Base-by-base conservation (phyloP, 2,888 invertebrate species). In the Epinotia bilunana region DNA sequence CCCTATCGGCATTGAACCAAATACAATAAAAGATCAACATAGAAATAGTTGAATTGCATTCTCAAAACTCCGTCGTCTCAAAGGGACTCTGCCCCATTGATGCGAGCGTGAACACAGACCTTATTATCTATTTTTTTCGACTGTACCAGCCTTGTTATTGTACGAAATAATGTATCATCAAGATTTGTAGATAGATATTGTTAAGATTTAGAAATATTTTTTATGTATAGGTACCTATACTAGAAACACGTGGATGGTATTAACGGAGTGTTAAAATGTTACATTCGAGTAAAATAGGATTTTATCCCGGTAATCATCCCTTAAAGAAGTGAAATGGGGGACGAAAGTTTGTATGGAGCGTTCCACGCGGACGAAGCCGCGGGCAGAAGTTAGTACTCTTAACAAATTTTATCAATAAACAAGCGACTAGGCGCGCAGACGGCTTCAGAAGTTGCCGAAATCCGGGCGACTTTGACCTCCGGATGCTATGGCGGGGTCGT, bases 11-110 rank as follows among this genome's bases (percentile, higher is more conserved):
- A 46, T 71, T 61, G 65, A 67, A 53, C 64, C 18, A 62, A 71
- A 18, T 61, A 75, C 75, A 75, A 76, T 68, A 49, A 23, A 63
- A 68, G 75, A 76, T 72, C 75, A 57, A 73, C 65, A 63, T 68
- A 73, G 63, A 73, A 76, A 49, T 73, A 57, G 76, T 60, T 43
- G 57, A 72, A 75, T 75, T 75, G 75, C 75, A 75, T 75, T 69
- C 74, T 73, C 53, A 53, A 70, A 53, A 43, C 69, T 57, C 62
- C 64, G 53, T 71, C 55, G 69, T 63, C 46, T 53, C 69, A 64
- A 61, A 70, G 57, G 60, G 65, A 20, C 46, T 28, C 74, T 33
- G 28, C 53, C n/a, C 75, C 71, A 72, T 75, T 75, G 67, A 72
- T 67, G 55, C 49, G 23, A 69, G 63, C 53, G 63, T 49, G 62